phyloP scores from a whole-genome alignment of 2,113 vertebrate species.

The Monopterus albus region DNA sequence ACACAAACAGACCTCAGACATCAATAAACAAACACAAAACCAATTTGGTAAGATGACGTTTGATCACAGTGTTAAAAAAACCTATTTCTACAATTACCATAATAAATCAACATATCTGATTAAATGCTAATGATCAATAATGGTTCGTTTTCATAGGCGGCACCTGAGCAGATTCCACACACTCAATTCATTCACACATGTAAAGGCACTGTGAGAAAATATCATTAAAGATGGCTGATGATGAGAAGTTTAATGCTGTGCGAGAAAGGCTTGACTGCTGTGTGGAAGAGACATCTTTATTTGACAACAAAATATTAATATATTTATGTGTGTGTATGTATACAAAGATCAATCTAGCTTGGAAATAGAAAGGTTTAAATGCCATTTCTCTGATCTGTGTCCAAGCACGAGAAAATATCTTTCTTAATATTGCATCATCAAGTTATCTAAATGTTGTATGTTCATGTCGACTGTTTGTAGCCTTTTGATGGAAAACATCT shows the following conservation, averaged over 20 bases:
- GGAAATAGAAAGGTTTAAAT: too few relatives aligned
- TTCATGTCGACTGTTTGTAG: too few relatives aligned
- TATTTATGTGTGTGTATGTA: too few relatives aligned
- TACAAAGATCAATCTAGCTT: too few relatives aligned
- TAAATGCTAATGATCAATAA: slow-evolving; percentile 34
- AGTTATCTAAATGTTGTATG: too few relatives aligned
- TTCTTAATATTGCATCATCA: too few relatives aligned
- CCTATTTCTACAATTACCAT: slow-evolving; percentile 32
- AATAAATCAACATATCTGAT: slow-evolving; percentile 42
- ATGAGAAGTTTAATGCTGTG: slow-evolving; percentile 55
- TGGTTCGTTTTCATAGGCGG: slow-evolving; percentile 17
- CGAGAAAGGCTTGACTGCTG: slow-evolving; percentile 40
- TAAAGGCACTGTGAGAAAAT: slow-evolving; percentile 61
- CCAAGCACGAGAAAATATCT: neutral
- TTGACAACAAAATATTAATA: too few relatives aligned
- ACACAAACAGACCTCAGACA: slow-evolving; percentile 58
- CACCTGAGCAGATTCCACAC: slow-evolving; percentile 17
- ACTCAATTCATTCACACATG: slow-evolving; percentile 21
- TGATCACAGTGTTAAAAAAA: slow-evolving; percentile 54
- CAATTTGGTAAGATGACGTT: slow-evolving; percentile 48
- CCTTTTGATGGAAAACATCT: neutral
- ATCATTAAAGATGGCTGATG: slow-evolving; percentile 61
- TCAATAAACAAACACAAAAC: slow-evolving; percentile 33
- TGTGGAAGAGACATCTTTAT: too few relatives aligned
- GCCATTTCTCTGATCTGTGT: neutral